Percentiles rank a stretch among this genome's conserved stretches.
phyloP scores from a whole-genome alignment of 2,888 invertebrate species.

The Agonopterix alstromeriana region DNA sequence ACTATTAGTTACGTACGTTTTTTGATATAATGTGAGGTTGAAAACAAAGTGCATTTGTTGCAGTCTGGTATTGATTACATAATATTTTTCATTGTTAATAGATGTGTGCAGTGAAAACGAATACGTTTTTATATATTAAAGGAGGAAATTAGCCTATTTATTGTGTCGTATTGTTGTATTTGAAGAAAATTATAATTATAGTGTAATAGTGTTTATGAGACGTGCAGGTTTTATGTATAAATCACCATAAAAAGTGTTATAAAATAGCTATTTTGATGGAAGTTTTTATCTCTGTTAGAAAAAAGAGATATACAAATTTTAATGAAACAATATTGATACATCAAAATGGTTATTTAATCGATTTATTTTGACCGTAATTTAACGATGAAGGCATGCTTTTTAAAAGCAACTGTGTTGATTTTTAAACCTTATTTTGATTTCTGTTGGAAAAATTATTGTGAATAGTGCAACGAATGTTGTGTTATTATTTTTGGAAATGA shows the following conservation, averaged over 20 bases:
- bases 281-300: too few relatives aligned
- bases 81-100: slow-evolving; percentile 43
- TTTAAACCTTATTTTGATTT: not conserved
- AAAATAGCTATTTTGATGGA: too few relatives aligned
- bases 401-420: too few relatives aligned
- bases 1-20: slow-evolving; percentile 12
- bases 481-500: not conserved
- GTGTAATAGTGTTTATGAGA: not conserved
- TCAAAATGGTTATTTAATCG: too few relatives aligned
- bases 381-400: too few relatives aligned
- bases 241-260: not conserved
- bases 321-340: too few relatives aligned
- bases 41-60: slow-evolving; percentile 63
- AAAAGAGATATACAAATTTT: too few relatives aligned
- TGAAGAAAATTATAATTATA: slow-evolving; percentile 2
- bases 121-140: not conserved
- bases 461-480: not conserved
- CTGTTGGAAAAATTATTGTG: not conserved
- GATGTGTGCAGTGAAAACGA: slow-evolving; percentile 14
- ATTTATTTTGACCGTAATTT: too few relatives aligned
- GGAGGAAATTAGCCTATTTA: slow-evolving; percentile 30
- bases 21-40: slow-evolving; percentile 38
- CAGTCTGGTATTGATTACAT: slow-evolving; percentile 15
- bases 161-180: slow-evolving; percentile 31
- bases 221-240: not conserved